phyloP scores from a whole-genome alignment of 2,113 vertebrate genomes.

The Heliornis fulica region DNA sequence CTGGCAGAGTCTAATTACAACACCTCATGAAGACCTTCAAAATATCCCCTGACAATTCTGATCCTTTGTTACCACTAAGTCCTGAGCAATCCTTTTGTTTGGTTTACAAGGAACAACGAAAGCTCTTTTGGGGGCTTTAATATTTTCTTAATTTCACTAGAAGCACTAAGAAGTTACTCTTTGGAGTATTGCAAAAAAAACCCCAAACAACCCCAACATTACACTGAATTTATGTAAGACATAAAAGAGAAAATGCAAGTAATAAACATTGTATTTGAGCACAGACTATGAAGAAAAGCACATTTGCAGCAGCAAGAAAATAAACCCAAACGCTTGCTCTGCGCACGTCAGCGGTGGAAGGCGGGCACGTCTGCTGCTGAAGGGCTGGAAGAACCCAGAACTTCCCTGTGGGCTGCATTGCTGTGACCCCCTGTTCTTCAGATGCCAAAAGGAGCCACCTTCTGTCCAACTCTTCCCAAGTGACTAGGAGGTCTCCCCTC shows the following conservation, averaged over 20 bases:
- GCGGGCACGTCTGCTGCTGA: not conserved
- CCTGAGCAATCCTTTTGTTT: not conserved
- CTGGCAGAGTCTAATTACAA: not conserved
- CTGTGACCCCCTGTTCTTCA: not conserved
- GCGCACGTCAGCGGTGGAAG: not conserved
- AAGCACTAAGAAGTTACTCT: not conserved
- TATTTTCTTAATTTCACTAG: not conserved
- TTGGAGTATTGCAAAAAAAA: not conserved
- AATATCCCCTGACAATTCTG: not conserved
- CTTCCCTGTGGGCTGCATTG: not conserved
- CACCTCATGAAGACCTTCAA: not conserved
- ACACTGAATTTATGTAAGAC: not conserved
- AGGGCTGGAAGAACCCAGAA: not conserved
- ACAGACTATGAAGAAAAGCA: not conserved
- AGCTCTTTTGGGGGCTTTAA: not conserved
- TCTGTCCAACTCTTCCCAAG: not conserved
- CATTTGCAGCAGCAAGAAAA: not conserved
- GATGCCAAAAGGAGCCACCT: not conserved
- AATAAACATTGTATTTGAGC: not conserved
- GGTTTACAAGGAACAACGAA: not conserved
- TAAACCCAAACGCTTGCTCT: not conserved
- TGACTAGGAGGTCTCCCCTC: not conserved
- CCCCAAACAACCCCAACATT: not conserved
- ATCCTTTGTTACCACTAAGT: not conserved
- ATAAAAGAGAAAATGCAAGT: constrained; percentile 41